Conservation (phyloP, 2,113 vertebrate species). For the Pipa parva region DNA sequence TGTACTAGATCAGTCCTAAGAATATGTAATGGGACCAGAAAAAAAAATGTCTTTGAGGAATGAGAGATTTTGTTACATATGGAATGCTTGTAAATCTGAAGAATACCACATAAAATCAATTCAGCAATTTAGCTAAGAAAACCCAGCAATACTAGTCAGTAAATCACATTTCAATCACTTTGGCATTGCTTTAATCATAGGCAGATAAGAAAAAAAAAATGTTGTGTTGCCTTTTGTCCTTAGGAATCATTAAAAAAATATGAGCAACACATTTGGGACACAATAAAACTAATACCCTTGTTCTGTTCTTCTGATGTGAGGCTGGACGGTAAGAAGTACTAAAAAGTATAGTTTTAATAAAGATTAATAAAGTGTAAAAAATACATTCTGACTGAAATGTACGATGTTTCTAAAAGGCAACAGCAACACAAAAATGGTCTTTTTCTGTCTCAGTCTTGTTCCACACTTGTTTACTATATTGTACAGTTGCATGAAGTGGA, state of each 20-base stretch:
- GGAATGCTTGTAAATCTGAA: conserved; percentile 58
- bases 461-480: no score
- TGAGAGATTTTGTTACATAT: conserved; percentile 58
- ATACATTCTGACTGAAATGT: no score
- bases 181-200: conserved; percentile 55
- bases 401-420: no score
- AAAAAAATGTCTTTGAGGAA: conserved; percentile 51
- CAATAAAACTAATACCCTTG: not conserved
- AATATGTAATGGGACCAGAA: conserved; percentile 50
- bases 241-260: conserved; percentile 41
- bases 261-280: conserved; percentile 54
- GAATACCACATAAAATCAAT: conserved; percentile 54
- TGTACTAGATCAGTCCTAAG: conserved; percentile 52
- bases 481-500: no score
- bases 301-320: not conserved
- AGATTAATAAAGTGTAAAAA: no score
- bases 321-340: no score
- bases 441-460: no score
- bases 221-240: conserved; percentile 53
- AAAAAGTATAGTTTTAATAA: no score
- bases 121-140: conserved; percentile 50
- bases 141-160: conserved; percentile 44
- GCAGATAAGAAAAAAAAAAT: conserved; percentile 54
- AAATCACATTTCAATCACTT: conserved; percentile 47
- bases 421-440: no score